phyloP scores from a whole-genome alignment of 2,113 vertebrate species.

The Sinocyclocheilus grahami region DNA sequence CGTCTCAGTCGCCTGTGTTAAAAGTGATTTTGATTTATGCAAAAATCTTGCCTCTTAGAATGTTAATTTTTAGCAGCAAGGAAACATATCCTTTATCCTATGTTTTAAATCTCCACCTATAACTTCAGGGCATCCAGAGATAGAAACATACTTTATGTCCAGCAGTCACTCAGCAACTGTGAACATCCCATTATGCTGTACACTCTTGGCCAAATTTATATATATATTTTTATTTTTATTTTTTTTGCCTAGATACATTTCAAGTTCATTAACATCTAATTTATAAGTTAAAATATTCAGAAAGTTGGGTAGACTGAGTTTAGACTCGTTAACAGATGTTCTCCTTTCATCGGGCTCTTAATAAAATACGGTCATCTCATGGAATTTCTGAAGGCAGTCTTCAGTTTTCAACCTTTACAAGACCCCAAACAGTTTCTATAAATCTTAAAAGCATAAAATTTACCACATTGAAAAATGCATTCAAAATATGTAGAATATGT shows the following conservation, averaged over 20 bases:
- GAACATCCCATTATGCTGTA: background rate
- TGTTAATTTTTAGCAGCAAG: background rate
- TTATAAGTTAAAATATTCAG: background rate
- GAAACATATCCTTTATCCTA: background rate
- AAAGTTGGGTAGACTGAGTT: background rate
- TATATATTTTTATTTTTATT: no score
- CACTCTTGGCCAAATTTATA: no score
- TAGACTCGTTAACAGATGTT: background rate
- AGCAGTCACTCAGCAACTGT: background rate
- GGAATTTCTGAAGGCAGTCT: background rate
- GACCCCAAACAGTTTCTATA: background rate
- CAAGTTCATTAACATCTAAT: background rate
- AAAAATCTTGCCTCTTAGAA: background rate
- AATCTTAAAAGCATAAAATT: background rate
- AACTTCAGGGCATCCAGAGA: background rate
- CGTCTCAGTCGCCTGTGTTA: background rate
- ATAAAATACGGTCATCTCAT: background rate
- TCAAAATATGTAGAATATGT: background rate
- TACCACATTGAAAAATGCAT: background rate
- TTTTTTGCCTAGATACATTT: background rate
- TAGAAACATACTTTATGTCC: background rate
- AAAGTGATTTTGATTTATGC: constrained; percentile 3
- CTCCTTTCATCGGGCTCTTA: background rate
- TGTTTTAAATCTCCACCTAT: background rate
- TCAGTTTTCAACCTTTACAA: background rate